These are phyloP conservation scores for Neopipo cinnamomea DNA, from an alignment of 2,113 vertebrate genomes.

Conservation along the genomic window DNA sequence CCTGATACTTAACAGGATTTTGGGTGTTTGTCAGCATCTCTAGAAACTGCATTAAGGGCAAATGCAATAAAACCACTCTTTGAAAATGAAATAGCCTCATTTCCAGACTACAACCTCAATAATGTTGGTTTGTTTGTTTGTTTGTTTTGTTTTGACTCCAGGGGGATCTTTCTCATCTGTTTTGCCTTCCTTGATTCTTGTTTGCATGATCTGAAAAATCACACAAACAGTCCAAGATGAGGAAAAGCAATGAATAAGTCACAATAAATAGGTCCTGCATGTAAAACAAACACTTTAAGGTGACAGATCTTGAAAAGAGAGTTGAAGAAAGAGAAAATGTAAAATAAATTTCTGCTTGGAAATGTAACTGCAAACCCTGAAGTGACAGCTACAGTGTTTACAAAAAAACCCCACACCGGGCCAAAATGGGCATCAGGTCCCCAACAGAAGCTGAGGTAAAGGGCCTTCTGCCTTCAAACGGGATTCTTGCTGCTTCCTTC, in stretches of 20 bases:
- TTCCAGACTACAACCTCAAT: not conserved
- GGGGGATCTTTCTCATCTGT: not conserved
- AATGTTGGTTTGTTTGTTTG: not conserved
- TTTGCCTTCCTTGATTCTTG: not conserved
- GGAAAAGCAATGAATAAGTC: not conserved
- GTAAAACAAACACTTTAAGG: not conserved
- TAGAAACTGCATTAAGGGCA: not conserved
- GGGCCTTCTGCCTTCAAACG: not conserved
- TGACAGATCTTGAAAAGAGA: not conserved
- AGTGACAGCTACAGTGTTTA: not conserved
- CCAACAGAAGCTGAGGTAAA: not conserved
- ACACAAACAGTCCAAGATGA: not conserved
- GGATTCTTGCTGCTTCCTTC: not conserved
- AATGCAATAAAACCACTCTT: not conserved
- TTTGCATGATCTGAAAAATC: conserved; percentile 11
- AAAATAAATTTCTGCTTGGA: not conserved
- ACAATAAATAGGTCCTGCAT: not conserved
- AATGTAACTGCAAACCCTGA: not conserved
- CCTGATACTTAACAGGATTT: not conserved
- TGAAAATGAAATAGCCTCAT: not conserved
- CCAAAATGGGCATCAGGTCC: not conserved
- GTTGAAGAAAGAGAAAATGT: not conserved
- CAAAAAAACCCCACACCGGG: not conserved
- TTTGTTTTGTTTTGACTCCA: not conserved
- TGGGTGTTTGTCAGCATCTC: not conserved